Percentiles rank a stretch among this genome's conserved stretches.
Evolutionary conservation across 2,113 vertebrate species (phyloP).

Genomic region (Lucifuga dentata): DNA sequence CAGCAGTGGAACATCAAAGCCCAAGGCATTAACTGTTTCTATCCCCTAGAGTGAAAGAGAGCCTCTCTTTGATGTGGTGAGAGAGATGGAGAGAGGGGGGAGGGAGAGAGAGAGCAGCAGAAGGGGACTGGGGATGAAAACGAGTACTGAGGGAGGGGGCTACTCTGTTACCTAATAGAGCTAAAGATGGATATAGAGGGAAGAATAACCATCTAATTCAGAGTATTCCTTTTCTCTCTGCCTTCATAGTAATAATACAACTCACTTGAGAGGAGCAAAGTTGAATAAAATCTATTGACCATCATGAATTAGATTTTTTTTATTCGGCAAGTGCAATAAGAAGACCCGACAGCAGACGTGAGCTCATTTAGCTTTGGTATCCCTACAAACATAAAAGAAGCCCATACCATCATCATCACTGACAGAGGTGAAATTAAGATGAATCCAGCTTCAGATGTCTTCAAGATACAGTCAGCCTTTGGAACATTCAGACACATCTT

Average conservation of each 20-base stretch:
- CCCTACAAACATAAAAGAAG: neutral
- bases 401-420: too few relatives aligned
- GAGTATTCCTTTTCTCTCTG: constrained; percentile 4
- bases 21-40: constrained; percentile 79
- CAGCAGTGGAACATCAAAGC: constrained; percentile 81
- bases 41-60: constrained; percentile 75
- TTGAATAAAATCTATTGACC: neutral
- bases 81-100: constrained; percentile 33
- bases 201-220: constrained; percentile 28
- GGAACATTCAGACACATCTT: too few relatives aligned
- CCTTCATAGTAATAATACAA: constrained; percentile 1
- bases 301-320: neutral
- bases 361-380: neutral
- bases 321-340: too few relatives aligned
- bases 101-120: constrained; percentile 6
- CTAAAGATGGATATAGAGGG: constrained; percentile 55
- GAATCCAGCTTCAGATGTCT: too few relatives aligned
- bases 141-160: constrained; percentile 29
- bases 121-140: constrained; percentile 31
- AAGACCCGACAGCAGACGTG: neutral
- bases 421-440: neutral
- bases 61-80: constrained; percentile 70
- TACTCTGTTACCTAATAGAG: constrained; percentile 72
- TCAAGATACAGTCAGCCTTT: too few relatives aligned
- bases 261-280: constrained; percentile 1